Base-by-base conservation (phyloP, 1,140 invertebrate genomes). In the Sinonovacula constricta region DNA sequence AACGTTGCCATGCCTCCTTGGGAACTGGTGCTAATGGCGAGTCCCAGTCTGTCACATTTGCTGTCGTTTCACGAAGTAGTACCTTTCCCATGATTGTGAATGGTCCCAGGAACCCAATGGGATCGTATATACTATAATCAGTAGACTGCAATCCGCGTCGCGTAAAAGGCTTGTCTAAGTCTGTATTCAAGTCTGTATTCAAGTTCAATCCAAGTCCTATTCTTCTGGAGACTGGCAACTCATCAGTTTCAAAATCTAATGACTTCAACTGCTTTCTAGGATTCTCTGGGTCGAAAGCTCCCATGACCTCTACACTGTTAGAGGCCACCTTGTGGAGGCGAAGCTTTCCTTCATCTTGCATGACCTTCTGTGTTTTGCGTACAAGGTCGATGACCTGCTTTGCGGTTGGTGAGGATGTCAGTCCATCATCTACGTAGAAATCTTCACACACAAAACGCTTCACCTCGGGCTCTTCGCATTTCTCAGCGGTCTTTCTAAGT, bases 361-460 rank as follows among this genome's bases (percentile, higher is more conserved):
- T 5, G 2, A 30, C 34, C 15, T 31, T 18, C 14, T 77, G 77
- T 24, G 81, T 84, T 5, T 70, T 66, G n/a, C 68, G 57, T 0
- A 84, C 36, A 1, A 84, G 24, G 30, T 53, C 45, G 22, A 78
- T 28, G 4, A 78, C 74, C 30, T 57, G 26, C n/a, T 66, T 24
- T 0, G 3, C 30, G 15, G 56, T 67, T 0, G 45, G 53, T 1
- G 56, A 12, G 1, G 83, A 80, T 14, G 45, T 24, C 0, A 81
- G 51, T n/a, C 18, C 77, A 59, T 81, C 74, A 60, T 80, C 80
- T 14, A 84, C 77, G 31, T 82, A 82, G 57, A 82, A 84, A 49
- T 72, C 45, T 24, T 39, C 30, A 10, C 36, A 31, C 0, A 82
- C 59, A 69, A 78, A 80, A 14, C 80, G 49, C 4, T 31, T 56